Conservation (phyloP, 2,797 vertebrate genomes). For the Pterois miles region DNA sequence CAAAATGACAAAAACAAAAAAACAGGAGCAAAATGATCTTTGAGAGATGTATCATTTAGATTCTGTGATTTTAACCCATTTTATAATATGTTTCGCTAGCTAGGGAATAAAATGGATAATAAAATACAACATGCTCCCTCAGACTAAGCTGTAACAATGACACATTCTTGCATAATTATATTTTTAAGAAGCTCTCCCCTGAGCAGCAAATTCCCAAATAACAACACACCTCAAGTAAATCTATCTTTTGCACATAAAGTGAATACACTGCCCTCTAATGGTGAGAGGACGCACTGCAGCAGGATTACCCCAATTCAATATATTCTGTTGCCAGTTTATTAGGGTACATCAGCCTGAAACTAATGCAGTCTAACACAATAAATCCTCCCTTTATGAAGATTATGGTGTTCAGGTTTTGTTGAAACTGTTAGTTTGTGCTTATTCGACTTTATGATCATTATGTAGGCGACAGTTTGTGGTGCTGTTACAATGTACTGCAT, state of each 20-base stretch:
- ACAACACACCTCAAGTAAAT: background rate
- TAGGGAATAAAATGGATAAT: background rate
- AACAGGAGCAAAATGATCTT: background rate
- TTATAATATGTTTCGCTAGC: background rate
- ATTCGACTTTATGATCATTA: background rate
- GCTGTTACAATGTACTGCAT: background rate
- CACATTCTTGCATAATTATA: background rate
- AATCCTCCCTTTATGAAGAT: background rate
- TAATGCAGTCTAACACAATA: background rate
- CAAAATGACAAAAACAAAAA: background rate
- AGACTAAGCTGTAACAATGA: background rate
- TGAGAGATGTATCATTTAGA: background rate
- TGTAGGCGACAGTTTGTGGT: background rate
- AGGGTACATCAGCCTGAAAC: background rate
- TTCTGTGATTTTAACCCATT: background rate
- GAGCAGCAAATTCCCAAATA: background rate
- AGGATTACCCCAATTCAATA: background rate
- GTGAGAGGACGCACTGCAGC: background rate
- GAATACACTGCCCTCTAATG: constrained; percentile 67
- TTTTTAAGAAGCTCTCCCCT: background rate
- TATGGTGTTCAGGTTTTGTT: background rate
- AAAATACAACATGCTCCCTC: background rate
- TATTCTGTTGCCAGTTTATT: background rate
- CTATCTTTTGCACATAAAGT: background rate
- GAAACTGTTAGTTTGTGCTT: background rate